Conservation (phyloP, 1,140 invertebrate species). For the Achroia grisella region DNA sequence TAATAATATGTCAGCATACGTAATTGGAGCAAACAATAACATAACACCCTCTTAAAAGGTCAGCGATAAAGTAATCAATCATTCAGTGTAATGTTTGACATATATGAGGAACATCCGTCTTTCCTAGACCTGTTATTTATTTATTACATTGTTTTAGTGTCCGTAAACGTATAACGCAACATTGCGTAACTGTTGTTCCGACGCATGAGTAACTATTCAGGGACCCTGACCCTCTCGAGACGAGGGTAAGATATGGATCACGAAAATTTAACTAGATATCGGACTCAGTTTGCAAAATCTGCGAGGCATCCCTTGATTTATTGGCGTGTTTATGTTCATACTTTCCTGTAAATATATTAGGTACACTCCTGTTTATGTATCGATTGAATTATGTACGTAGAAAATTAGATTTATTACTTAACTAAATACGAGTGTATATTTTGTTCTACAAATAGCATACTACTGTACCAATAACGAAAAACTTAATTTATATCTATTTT, state of each 20-base stretch:
- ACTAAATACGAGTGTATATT: no score
- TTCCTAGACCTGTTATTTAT: conserved; percentile 6
- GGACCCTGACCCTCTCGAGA: conserved; percentile 12
- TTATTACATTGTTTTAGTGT: conserved; percentile 7
- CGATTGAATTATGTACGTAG: no score
- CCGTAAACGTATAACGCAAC: neutral
- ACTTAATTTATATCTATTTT: no score
- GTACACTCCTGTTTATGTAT: no score
- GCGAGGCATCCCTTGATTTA: neutral
- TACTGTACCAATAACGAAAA: no score
- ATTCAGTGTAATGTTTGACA: neutral
- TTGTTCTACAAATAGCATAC: no score
- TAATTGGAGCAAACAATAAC: no score
- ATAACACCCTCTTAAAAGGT: no score
- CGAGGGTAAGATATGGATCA: conserved; percentile 33
- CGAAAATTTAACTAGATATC: neutral
- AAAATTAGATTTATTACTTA: no score
- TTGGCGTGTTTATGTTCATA: neutral
- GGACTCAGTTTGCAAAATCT: neutral
- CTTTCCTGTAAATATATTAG: no score
- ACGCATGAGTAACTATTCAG: neutral
- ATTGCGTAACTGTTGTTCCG: neutral
- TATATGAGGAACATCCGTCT: no score
- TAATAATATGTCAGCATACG: no score
- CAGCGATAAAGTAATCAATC: neutral